Base-by-base conservation (phyloP, 2,888 invertebrate species). In the Drosophila hamatofila region DNA sequence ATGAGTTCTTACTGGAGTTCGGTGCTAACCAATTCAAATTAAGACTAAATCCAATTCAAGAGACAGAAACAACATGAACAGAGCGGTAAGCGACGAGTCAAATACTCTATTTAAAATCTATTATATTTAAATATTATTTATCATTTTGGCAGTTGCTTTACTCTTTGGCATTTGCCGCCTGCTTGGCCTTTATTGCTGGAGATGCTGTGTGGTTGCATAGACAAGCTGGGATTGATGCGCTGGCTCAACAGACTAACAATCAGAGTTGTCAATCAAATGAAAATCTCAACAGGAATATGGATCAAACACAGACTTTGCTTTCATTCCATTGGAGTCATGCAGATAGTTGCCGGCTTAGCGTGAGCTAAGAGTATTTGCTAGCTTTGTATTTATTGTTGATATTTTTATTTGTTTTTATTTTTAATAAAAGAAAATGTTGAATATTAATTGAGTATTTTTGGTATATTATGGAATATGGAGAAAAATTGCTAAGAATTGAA, bases 1-100 rank as follows among this genome's bases (percentile, higher is more conserved):
- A 88, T 84, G 89, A 89, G 89, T 90, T 88, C 84, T 83, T 84
- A 88, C 78, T 86, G 84, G 89, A 78, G 82, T 89, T 90, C 52
- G 64, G 68, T 72, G 23, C 48, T 27, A 54, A 72, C 76, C 72
- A 81, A 88, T 86, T 88, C 84, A 86, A 88, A 89, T 65, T 85
- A 87, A 90, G 89, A 83, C 83, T 78, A 82, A 73, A 89, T 80
- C 85, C 80, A 77, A 80, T 77, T 65, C 69, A 64, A 68, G 46
- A 46, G 52, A 4, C 55, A 18, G 11, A n/a, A 35, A 42, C 70
- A 81, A 79, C 49, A 86, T 86, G 86, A 65, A 79, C 35, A 65
- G 83, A 72, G 70, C 60, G 54, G 86, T 89, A 48, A 78, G 73
- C 51, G 7, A 1, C 1, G 6, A 55, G 3, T 6, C 0, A 6